Evolutionary conservation across 2,797 vertebrate species (phyloP), one percentile per base, ranked within the genome.

Genomic region (Meda fulgida): DNA sequence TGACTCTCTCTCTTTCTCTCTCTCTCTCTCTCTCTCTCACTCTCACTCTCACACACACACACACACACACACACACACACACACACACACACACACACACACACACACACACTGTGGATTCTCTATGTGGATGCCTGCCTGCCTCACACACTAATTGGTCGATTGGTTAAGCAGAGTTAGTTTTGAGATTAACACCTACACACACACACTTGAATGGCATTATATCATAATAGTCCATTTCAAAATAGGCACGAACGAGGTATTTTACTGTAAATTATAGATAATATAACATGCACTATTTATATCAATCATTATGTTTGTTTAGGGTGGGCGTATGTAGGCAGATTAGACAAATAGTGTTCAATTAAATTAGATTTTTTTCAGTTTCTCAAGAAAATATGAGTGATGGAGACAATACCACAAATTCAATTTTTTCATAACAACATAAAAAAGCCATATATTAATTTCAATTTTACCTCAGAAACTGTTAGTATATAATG

Each of bases 1-100:
- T 91, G 93, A 94, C 78, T 75, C 7, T 43, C 34, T 55, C 31
- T 26, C 10, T 29, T 3, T 13, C 9, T 55, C 9, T 7, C n/a
- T 29, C 26, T 13, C 11, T 60, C n/a, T 26, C 21, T 23, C 53
- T 21, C 51, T 58, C 55, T n/a, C 23, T n/a, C 55, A 11, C 55
- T 4, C 9, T n/a, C 36, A 13, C 77, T 26, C 19, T 18, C 38
- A 2, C 38, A 1, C 38, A 1, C 38, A 38, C 7, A 36, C 36
- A 1, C 38, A 38, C 36, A 38, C 36, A 38, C 36, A 7, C 34
- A 34, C 34, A 34, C 34, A 34, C 34, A 34, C 34, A 34, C 34
- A 34, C 34, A 34, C 34, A 34, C 3, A 34, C 34, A 34, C 34
- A 34, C 34, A 34, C 34, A 36, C 34, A 8, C 38, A 9, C 38